Evolutionary conservation across 2,797 vertebrate species (phyloP).

Genomic region (Moxostoma hubbsi): DNA sequence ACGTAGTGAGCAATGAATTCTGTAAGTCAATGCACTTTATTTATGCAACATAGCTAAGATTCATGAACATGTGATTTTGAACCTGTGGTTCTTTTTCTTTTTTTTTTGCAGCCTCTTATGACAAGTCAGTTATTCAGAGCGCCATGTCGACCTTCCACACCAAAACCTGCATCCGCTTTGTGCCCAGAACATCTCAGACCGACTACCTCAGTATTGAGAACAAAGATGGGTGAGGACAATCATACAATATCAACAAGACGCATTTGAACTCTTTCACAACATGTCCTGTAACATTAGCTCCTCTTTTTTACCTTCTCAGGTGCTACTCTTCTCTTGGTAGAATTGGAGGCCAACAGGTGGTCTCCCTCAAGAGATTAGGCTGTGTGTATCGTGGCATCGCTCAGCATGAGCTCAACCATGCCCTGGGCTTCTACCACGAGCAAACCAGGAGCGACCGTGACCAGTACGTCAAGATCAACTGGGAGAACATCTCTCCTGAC

Average conservation of each 20-base stretch:
- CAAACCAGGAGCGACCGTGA: conserved; percentile 77
- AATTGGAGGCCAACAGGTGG: conserved; percentile 69
- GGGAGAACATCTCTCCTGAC: conserved; percentile 65
- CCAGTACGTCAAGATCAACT: conserved; percentile 72
- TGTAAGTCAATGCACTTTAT: conserved; percentile 27
- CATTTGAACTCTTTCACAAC: neutral
- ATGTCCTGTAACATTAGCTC: neutral
- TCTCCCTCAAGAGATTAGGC: conserved; percentile 70
- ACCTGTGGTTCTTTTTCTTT: neutral
- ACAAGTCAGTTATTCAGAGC: conserved; percentile 25
- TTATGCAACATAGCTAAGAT: neutral
- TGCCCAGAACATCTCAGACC: conserved; percentile 41
- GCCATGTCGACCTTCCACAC: conserved; percentile 38
- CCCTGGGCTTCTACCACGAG: conserved; percentile 76
- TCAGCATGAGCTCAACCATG: conserved; percentile 73
- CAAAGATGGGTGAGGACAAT: conserved; percentile 43
- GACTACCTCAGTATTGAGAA: conserved; percentile 60
- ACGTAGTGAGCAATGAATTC: conserved; percentile 41
- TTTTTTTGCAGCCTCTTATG: conserved; percentile 5
- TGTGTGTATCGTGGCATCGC: conserved; percentile 69
- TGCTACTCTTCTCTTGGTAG: conserved; percentile 75
- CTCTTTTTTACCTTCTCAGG: conserved; percentile 55
- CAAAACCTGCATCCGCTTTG: conserved; percentile 59
- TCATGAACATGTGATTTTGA: neutral
- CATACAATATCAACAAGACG: neutral